Percentiles rank a stretch among this genome's conserved stretches.
Conservation (phyloP, 2,113 vertebrate species). For the Platycercus adscitus region DNA sequence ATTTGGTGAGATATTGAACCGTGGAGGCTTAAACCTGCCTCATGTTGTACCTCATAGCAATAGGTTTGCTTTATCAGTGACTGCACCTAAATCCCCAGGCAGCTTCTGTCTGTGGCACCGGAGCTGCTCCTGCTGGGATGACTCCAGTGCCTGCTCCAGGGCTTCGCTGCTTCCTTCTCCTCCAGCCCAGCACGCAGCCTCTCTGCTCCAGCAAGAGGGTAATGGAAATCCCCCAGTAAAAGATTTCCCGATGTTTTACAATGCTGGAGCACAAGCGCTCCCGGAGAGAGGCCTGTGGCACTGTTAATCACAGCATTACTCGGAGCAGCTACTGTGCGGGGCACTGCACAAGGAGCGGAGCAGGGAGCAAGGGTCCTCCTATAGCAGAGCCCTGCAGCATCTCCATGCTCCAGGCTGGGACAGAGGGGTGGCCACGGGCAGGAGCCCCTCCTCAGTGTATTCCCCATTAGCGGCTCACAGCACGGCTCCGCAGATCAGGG, state of each 20-base stretch:
- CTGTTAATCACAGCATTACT: neutral
- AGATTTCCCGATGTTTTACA: slow-evolving; percentile 30
- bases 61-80: neutral
- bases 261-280: neutral
- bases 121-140: neutral
- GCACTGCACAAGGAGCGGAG: neutral
- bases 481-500: neutral
- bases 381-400: neutral
- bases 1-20: no score
- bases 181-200: neutral
- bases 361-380: neutral
- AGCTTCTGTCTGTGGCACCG: accelerated
- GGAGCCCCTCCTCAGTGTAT: accelerated
- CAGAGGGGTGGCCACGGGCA: accelerated
- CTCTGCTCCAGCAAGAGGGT: neutral
- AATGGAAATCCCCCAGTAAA: slow-evolving; percentile 52
- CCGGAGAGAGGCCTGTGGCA: neutral
- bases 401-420: neutral
- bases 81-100: neutral
- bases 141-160: neutral
- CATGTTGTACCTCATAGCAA: neutral
- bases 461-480: neutral
- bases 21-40: neutral
- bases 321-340: neutral
- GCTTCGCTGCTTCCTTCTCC: neutral